A percentile compares a stretch with the other conserved stretches of the same genome.
phyloP scores from a whole-genome alignment of 2,113 vertebrate genomes.

The Cynopterus brachyotis region DNA sequence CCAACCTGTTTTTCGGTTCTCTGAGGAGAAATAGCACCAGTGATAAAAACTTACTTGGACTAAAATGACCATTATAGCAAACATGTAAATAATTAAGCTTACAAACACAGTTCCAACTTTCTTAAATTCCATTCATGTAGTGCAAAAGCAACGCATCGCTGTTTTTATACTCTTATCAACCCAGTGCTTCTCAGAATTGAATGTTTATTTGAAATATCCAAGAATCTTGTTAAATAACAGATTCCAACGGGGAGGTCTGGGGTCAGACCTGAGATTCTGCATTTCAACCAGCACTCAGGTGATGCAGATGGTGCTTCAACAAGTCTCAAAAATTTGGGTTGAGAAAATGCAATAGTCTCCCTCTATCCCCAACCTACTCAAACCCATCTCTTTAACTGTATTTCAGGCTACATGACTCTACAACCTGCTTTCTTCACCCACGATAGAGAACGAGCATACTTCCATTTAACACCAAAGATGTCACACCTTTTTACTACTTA shows the following conservation, averaged over 20 bases:
- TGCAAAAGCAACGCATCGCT: background rate
- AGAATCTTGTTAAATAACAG: background rate
- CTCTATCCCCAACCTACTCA: background rate
- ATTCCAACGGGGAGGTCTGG: background rate
- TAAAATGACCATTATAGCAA: background rate
- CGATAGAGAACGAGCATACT: background rate
- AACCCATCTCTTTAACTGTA: too few species aligned
- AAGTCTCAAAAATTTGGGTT: background rate
- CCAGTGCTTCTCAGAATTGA: background rate
- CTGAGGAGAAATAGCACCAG: background rate
- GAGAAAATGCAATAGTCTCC: background rate
- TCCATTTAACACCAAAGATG: background rate
- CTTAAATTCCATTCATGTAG: background rate
- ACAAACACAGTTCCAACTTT: background rate
- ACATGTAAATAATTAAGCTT: background rate
- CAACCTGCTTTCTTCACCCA: background rate
- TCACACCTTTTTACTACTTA: background rate
- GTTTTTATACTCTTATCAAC: background rate
- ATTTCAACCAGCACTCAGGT: background rate
- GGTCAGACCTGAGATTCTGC: background rate
- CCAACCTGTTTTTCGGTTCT: background rate
- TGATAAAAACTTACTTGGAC: background rate
- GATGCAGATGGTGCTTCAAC: accelerated
- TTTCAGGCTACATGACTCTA: background rate
- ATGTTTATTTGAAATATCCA: background rate